A percentile compares a stretch with the other conserved stretches of the same genome.
phyloP scores from a whole-genome alignment of 64 coral and sea anemone genomes.

The Cladopsammia gracilis region DNA sequence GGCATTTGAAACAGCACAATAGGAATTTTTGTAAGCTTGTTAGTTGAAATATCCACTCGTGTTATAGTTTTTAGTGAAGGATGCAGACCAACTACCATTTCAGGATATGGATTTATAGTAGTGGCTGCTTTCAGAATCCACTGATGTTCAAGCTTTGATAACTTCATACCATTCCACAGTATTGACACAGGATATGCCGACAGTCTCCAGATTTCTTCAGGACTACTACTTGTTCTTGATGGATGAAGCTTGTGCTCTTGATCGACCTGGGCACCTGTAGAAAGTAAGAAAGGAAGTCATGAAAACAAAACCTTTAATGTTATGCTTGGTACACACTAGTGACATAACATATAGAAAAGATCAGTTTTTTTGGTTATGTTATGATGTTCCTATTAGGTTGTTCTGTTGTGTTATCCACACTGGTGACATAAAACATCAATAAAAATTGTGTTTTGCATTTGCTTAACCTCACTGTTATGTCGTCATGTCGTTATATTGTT shows the following conservation, averaged over 20 bases:
- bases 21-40: conserved; percentile 77
- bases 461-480: too few relatives aligned
- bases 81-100: conserved; percentile 48
- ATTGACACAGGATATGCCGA: conserved; percentile 64
- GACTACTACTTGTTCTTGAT: conserved; percentile 68
- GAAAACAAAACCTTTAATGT: not conserved
- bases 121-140: conserved; percentile 88
- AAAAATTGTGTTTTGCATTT: too few relatives aligned
- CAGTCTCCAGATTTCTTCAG: conserved; percentile 83
- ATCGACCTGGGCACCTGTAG: conserved; percentile 83
- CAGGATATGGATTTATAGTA: conserved; percentile 78
- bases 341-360: too few relatives aligned
- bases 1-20: conserved; percentile 88
- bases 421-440: too few relatives aligned
- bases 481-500: too few relatives aligned
- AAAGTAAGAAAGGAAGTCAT: not conserved
- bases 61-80: conserved; percentile 89
- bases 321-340: too few relatives aligned
- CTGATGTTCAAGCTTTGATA: conserved; percentile 64
- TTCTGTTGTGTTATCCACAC: too few relatives aligned
- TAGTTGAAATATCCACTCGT: conserved; percentile 82
- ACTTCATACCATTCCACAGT: conserved; percentile 88
- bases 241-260: conserved; percentile 83
- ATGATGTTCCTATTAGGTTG: too few relatives aligned
- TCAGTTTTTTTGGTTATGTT: too few relatives aligned